A percentile compares a stretch with the other conserved stretches of the same genome.
Evolutionary conservation across 2,888 invertebrate genomes (phyloP).

Genomic region (Nephrocerus scutellatus): DNA sequence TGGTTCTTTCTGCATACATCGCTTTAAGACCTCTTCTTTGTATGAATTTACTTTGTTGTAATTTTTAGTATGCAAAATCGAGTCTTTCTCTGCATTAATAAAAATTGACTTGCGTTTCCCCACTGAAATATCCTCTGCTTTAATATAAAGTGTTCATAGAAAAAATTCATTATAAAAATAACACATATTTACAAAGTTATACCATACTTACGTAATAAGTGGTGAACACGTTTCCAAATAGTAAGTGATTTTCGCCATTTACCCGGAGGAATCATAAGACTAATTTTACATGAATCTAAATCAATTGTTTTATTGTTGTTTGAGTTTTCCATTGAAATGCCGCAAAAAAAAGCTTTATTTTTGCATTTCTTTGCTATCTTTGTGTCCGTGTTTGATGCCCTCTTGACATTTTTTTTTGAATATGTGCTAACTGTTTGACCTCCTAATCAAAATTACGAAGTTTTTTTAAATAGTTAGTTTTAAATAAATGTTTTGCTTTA

Average conservation of each 20-base stretch:
- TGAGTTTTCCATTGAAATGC: too few species aligned
- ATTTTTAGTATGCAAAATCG: background rate
- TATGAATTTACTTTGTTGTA: conserved; percentile 26
- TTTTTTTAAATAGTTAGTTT: too few species aligned
- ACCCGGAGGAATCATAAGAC: conserved; percentile 55
- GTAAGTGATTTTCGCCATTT: conserved; percentile 63
- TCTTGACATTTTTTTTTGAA: too few species aligned
- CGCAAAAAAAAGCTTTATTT: too few species aligned
- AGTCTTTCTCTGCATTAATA: conserved; percentile 13
- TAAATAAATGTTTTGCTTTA: too few species aligned
- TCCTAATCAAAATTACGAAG: too few species aligned
- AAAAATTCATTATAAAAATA: conserved; percentile 1
- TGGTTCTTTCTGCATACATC: conserved; percentile 60
- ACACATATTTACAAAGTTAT: conserved; percentile 41
- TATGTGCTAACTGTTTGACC: too few species aligned
- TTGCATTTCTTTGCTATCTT: too few species aligned
- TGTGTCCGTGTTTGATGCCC: too few species aligned
- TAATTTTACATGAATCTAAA: too few species aligned
- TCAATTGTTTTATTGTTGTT: too few species aligned
- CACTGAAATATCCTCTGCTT: conserved; percentile 6
- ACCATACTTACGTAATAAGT: conserved; percentile 11
- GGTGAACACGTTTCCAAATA: conserved; percentile 50
- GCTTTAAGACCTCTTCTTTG: conserved; percentile 53
- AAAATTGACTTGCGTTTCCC: conserved; percentile 28
- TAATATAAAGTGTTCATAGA: background rate